Base-by-base conservation (phyloP, 2,888 invertebrate species). In the Ceriagrion tenellum region DNA sequence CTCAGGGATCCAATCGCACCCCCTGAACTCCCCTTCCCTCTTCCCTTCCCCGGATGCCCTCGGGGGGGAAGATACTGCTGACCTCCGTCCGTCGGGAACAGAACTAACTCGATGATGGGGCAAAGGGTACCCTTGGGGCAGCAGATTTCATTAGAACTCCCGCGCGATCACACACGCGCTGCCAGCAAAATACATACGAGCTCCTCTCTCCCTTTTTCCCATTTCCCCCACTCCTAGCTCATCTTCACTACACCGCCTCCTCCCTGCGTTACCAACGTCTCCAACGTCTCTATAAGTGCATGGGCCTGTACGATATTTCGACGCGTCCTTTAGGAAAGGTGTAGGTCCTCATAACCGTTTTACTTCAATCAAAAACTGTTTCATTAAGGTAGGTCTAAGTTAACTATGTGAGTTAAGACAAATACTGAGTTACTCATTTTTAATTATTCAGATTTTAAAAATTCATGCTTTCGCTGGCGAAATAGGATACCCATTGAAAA, bases 51-150 rank as follows among this genome's bases (percentile, higher is more conserved):
- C 40, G 90, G 30, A 55, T 26, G 26, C 91, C 63, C 90, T 40
- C 89, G n/a, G 95, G 95, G 30, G 88, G 91, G 63, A 88, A 88
- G 95, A 95, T 91, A 63, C 88, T 63, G 55, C 93, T 88, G 95
- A 95, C 90, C 93, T 81, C 93, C 93, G 69, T 81, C 95, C 81
- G 91, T 93, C 91, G 91, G 91, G 91, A 91, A 69, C 91, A 91
- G 91, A 91, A 91, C 91, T 91, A 91, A 91, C 91, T 91, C 91
- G 91, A 91, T 91, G 91, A 91, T 63, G 91, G 91, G 91, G 91
- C 91, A 91, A 91, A 91, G 91, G 91, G 91, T 91, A 47, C 91
- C 91, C 91, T 91, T 20, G 91, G 91, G 91, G 91, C 91, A 56
- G 63, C 91, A 91, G 91, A 91, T 91, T 91, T 91, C 91, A 91